phyloP scores from a whole-genome alignment of 2,888 invertebrate species.

The Lathronympha strigana region DNA sequence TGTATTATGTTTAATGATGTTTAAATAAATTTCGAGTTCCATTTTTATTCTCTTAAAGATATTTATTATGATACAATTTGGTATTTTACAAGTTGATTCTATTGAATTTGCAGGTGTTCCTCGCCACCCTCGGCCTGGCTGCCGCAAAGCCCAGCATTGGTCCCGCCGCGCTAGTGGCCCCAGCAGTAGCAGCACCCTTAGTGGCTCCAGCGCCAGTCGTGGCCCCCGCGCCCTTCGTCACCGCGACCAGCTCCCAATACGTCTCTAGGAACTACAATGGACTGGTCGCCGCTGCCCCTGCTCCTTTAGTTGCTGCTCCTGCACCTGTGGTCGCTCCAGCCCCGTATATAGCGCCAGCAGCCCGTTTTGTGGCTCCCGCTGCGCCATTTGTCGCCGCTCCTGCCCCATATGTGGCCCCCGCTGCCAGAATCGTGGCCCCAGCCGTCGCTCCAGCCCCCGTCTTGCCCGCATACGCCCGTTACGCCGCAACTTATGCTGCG shows the following conservation, averaged over 20 bases:
- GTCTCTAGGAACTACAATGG: conserved; percentile 80
- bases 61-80: no score
- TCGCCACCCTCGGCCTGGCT: conserved; percentile 66
- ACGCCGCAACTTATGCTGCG: conserved; percentile 45
- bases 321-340: conserved; percentile 65
- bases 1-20: no score
- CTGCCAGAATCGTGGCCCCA: conserved; percentile 47
- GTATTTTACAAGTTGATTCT: no score
- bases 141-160: conserved; percentile 66
- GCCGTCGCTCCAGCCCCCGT: conserved; percentile 56
- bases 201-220: conserved; percentile 47
- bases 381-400: conserved; percentile 57
- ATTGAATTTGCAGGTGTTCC: conserved; percentile 62
- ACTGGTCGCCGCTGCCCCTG: conserved; percentile 71
- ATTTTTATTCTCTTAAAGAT: no score
- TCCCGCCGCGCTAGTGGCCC: conserved; percentile 63
- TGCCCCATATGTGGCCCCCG: conserved; percentile 52
- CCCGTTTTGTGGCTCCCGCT: conserved; percentile 54
- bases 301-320: conserved; percentile 67
- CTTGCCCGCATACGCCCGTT: conserved; percentile 54
- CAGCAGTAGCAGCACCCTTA: conserved; percentile 43
- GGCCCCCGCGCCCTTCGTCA: conserved; percentile 72
- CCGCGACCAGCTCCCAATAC: conserved; percentile 83
- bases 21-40: no score
- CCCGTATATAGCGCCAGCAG: conserved; percentile 54